Evolutionary conservation across 2,888 invertebrate genomes (phyloP).

Genomic region (Cacoxenus indagator): DNA sequence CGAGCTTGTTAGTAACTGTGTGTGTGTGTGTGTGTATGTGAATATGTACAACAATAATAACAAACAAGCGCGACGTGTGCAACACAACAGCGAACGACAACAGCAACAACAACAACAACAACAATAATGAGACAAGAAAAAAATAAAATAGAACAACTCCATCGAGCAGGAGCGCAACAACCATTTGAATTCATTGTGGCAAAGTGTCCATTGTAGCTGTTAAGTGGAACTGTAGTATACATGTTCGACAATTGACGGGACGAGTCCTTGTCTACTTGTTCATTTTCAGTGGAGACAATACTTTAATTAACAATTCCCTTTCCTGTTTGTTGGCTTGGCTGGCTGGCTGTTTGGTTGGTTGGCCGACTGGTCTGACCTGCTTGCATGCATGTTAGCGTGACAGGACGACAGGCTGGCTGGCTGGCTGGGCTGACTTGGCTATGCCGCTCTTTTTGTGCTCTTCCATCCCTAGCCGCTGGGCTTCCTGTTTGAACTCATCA

Average conservation of each 20-base stretch:
- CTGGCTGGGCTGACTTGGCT: background rate
- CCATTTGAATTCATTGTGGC: slow-evolving; percentile 65
- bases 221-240: slow-evolving; percentile 64
- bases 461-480: slow-evolving; percentile 17
- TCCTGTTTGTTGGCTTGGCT: slow-evolving; percentile 23
- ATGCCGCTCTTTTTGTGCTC: background rate
- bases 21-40: slow-evolving; percentile 38
- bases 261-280: slow-evolving; percentile 63
- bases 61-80: slow-evolving; percentile 34
- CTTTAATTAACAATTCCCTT: slow-evolving; percentile 64
- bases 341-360: background rate
- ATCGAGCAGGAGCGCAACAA: slow-evolving; percentile 39
- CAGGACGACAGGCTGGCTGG: background rate
- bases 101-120: slow-evolving; percentile 32
- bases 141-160: background rate
- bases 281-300: slow-evolving; percentile 65
- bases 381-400: too few relatives aligned
- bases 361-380: background rate
- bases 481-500: slow-evolving; percentile 7
- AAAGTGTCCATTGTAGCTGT: slow-evolving; percentile 65
- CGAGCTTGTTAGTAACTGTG: too few relatives aligned
- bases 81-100: background rate
- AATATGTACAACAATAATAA: slow-evolving; percentile 37
- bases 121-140: slow-evolving; percentile 25
- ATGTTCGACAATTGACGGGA: slow-evolving; percentile 64